phyloP scores from a whole-genome alignment of 2,797 vertebrate species.

The Melanotaenia boesemani region DNA sequence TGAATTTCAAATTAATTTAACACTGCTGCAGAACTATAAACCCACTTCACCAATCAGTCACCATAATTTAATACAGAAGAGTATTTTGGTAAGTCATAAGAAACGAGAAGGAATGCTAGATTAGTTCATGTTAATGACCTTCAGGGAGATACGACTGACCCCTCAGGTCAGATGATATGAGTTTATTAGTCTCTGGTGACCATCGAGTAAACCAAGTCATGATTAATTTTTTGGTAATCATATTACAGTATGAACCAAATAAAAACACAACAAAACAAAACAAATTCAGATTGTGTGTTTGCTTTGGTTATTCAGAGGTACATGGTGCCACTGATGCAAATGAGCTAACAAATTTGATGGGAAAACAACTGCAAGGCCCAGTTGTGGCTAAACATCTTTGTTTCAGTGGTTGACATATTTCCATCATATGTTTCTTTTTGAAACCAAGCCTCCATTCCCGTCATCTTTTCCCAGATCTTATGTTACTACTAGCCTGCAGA shows the following conservation, averaged over 20 bases:
- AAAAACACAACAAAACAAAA: too few relatives aligned
- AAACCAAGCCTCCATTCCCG: background rate
- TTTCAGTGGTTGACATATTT: background rate
- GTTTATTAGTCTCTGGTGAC: background rate
- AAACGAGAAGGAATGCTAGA: constrained; percentile 28
- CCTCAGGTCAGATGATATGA: background rate
- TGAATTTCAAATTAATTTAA: constrained; percentile 9
- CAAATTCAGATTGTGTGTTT: background rate
- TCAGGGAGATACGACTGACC: background rate
- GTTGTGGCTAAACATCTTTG: background rate
- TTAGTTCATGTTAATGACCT: constrained; percentile 46
- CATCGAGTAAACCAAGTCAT: background rate
- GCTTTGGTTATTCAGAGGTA: background rate
- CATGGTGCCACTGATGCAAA: background rate
- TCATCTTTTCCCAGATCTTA: background rate
- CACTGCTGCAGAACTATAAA: constrained; percentile 37
- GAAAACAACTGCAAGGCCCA: background rate
- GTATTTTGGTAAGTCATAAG: constrained; percentile 11
- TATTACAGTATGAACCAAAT: too few relatives aligned
- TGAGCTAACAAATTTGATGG: background rate
- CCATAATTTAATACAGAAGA: constrained; percentile 43
- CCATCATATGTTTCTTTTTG: background rate
- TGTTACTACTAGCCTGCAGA: background rate
- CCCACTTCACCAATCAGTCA: constrained; percentile 24
- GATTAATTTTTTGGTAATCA: too few relatives aligned